phyloP scores from a whole-genome alignment of 2,888 invertebrate species.

The Baronia brevicornis region DNA sequence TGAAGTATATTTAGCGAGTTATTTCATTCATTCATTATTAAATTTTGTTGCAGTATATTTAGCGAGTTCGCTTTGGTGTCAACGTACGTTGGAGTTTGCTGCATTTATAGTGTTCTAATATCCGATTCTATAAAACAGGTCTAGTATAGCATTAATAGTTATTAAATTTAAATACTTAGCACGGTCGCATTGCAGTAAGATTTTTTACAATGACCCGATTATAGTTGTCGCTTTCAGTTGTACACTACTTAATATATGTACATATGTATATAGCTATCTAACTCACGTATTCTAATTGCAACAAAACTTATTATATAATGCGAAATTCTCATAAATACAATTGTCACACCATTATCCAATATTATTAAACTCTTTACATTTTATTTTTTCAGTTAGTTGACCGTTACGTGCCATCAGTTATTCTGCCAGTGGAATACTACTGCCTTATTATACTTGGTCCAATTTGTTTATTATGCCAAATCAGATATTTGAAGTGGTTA shows the following conservation, averaged over 20 bases:
- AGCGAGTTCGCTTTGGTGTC: slow-evolving; percentile 79
- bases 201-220: too few relatives aligned
- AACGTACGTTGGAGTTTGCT: slow-evolving; percentile 82
- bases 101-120: slow-evolving; percentile 86
- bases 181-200: too few relatives aligned
- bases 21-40: too few relatives aligned
- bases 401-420: slow-evolving; percentile 41
- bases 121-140: slow-evolving; percentile 81
- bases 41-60: slow-evolving; percentile 47
- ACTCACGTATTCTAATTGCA: too few relatives aligned
- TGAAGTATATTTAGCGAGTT: too few relatives aligned
- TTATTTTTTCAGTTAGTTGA: slow-evolving; percentile 56
- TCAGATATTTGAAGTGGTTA: slow-evolving; percentile 85
- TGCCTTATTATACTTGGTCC: slow-evolving; percentile 55
- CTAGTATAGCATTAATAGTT: slow-evolving; percentile 19
- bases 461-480: slow-evolving; percentile 58
- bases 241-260: too few relatives aligned
- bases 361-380: background rate
- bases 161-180: background rate
- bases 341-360: slow-evolving; percentile 1
- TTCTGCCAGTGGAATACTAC: slow-evolving; percentile 57
- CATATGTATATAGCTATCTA: too few relatives aligned
- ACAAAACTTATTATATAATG: too few relatives aligned
- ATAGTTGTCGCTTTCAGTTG: too few relatives aligned
- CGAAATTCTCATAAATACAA: too few relatives aligned